Conservation (phyloP, 2,113 vertebrate species). For the Nothoprocta pentlandii region DNA sequence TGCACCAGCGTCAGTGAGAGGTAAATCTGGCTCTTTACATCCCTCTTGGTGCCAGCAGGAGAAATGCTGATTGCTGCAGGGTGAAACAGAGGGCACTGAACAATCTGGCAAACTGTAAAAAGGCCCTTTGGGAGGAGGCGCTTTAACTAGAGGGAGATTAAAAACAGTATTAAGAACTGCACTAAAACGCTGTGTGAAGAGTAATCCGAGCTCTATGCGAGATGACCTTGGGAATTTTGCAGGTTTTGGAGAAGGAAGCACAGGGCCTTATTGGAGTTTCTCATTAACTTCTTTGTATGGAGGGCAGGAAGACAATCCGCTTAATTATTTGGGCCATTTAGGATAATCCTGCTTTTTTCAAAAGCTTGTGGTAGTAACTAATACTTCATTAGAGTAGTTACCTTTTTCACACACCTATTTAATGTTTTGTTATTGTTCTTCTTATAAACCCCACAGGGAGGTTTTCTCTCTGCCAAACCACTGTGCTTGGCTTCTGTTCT, state of each 20-base stretch:
- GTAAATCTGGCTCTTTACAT: background rate
- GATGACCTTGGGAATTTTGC: constrained; percentile 34
- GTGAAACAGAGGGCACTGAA: background rate
- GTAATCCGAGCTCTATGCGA: constrained; percentile 23
- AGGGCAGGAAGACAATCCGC: background rate
- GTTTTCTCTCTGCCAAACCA: constrained; percentile 11
- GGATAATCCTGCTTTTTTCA: background rate
- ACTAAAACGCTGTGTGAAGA: background rate
- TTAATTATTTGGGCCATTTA: constrained; percentile 30
- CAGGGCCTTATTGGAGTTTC: background rate
- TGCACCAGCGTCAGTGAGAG: background rate
- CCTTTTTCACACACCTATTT: background rate
- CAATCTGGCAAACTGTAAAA: constrained; percentile 22
- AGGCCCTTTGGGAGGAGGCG: background rate
- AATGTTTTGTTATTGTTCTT: constrained; percentile 1
- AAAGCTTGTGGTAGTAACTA: constrained; percentile 13
- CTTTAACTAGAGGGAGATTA: background rate
- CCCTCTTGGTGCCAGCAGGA: constrained; percentile 5
- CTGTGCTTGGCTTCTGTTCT: background rate
- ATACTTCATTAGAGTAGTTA: constrained; percentile 8
- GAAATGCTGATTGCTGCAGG: constrained; percentile 12
- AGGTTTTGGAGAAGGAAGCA: background rate
- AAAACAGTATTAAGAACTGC: background rate
- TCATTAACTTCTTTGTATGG: background rate
- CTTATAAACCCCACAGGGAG: background rate